Evolutionary conservation across 2,888 invertebrate genomes (phyloP).

Genomic region (Myathropa florea): DNA sequence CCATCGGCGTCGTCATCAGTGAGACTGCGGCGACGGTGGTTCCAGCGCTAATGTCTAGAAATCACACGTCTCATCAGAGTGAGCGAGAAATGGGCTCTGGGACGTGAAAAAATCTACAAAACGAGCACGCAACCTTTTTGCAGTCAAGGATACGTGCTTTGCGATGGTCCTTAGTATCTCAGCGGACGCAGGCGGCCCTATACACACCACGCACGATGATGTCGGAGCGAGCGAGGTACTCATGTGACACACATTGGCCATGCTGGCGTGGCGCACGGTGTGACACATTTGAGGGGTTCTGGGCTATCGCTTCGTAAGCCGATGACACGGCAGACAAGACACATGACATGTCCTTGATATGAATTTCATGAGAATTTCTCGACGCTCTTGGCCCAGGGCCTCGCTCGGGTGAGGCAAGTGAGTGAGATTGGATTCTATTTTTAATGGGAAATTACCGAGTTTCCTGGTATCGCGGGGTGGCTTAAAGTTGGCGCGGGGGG

Average conservation of each 20-base stretch:
- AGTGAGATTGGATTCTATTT: neutral
- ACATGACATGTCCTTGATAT: conserved; percentile 47
- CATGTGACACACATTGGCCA: neutral
- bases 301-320: conserved; percentile 9
- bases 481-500: neutral
- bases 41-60: conserved; percentile 47
- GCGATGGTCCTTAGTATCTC: conserved; percentile 34
- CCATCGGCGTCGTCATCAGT: neutral
- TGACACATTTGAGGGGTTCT: conserved; percentile 18
- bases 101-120: conserved; percentile 1
- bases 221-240: neutral
- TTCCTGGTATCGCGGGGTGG: neutral
- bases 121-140: conserved; percentile 30
- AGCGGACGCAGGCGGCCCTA: conserved; percentile 13
- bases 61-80: conserved; percentile 44
- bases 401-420: neutral
- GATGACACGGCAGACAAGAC: conserved; percentile 19
- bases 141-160: conserved; percentile 50
- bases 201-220: neutral
- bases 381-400: neutral
- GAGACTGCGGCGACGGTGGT: neutral
- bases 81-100: neutral
- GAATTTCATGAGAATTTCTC: conserved; percentile 44
- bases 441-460: neutral
- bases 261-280: neutral